phyloP scores from a whole-genome alignment of 2,888 invertebrate species.

The Caradrina kadenii region DNA sequence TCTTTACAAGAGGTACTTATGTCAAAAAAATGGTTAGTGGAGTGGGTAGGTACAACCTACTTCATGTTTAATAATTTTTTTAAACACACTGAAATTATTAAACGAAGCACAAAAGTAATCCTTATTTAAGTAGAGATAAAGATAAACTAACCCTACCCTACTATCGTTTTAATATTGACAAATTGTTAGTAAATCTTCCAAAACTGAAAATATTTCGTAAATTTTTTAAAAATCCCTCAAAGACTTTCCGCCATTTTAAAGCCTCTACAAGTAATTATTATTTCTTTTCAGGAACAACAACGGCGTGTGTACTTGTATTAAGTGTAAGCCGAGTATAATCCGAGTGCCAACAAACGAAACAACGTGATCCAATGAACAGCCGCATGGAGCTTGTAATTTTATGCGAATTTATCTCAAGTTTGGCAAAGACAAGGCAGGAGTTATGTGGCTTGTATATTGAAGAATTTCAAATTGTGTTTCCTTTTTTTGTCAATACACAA shows the following conservation, averaged over 20 bases:
- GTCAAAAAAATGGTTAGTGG: no score
- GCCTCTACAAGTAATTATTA: slow-evolving; percentile 24
- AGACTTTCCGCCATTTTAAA: background rate
- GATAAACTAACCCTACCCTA: no score
- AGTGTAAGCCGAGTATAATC: slow-evolving; percentile 35
- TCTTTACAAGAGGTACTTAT: no score
- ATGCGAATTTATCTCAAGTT: slow-evolving; percentile 16
- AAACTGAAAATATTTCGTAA: background rate
- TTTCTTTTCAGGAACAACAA: slow-evolving; percentile 33
- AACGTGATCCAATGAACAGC: slow-evolving; percentile 33
- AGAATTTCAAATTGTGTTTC: no score
- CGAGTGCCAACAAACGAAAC: slow-evolving; percentile 35
- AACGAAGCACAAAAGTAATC: no score
- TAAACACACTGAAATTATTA: no score
- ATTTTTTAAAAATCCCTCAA: background rate
- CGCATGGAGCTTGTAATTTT: slow-evolving; percentile 15
- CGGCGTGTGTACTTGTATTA: slow-evolving; percentile 24
- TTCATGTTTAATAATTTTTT: no score
- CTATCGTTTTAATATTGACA: no score
- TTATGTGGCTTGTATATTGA: no score
- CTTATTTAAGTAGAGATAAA: no score
- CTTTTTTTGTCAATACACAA: no score
- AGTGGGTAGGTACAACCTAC: no score
- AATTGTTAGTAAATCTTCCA: background rate
- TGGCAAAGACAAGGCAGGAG: background rate